phyloP scores from a whole-genome alignment of 2,888 invertebrate species.

The Magallana nippona region DNA sequence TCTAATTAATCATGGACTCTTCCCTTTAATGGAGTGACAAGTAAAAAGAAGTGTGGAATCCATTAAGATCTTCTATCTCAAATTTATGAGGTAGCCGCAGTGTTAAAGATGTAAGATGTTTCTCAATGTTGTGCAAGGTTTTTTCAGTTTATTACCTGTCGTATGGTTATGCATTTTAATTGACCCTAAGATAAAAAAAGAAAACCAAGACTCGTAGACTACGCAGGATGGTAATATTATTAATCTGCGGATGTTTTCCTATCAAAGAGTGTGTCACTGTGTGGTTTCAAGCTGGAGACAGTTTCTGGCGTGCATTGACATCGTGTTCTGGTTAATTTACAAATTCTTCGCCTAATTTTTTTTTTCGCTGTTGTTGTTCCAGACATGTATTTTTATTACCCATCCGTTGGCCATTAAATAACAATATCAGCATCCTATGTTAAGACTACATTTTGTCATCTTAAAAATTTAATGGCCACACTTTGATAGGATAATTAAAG shows the following conservation, averaged over 20 bases:
- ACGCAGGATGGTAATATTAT: background rate
- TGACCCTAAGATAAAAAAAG: background rate
- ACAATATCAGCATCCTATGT: conserved; percentile 9
- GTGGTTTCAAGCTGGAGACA: background rate
- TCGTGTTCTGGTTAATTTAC: background rate
- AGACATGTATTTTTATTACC: background rate
- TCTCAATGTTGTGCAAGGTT: background rate
- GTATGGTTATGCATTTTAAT: conserved; percentile 21
- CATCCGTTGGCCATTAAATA: conserved; percentile 26
- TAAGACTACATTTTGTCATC: conserved; percentile 23
- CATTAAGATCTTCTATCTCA: conserved; percentile 4
- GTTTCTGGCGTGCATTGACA: background rate
- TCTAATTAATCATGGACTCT: conserved; percentile 12
- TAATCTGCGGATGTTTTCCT: background rate
- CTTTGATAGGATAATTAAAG: conserved; percentile 30
- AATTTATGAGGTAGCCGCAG: background rate
- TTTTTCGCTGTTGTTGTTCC: background rate
- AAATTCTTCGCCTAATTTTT: conserved; percentile 1
- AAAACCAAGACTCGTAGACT: background rate
- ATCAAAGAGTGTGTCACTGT: background rate
- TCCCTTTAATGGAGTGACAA: conserved; percentile 20
- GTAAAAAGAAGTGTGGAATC: background rate
- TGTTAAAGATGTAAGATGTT: conserved; percentile 23
- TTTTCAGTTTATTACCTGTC: background rate
- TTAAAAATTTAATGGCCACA: conserved; percentile 18